Conservation (phyloP, 2,888 invertebrate genomes). For the Tyria jacobaeae region DNA sequence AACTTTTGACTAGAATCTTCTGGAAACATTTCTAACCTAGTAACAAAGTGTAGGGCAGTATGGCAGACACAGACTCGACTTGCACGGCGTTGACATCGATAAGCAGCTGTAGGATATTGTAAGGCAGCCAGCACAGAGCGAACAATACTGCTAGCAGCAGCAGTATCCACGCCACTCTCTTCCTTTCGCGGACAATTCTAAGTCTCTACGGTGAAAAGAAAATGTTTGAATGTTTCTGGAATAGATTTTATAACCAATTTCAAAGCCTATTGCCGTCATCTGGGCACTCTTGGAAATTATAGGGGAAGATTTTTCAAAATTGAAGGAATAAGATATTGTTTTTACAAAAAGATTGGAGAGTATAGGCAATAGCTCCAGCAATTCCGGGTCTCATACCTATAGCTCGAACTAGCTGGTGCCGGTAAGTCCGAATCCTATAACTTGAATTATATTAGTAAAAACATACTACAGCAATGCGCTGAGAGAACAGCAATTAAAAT, state of each 20-base stretch:
- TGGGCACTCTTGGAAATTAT: too few species aligned
- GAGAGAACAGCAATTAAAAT: not conserved
- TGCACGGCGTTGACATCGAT: conserved; percentile 86
- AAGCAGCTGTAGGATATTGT: conserved; percentile 90
- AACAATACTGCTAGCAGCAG: conserved; percentile 90
- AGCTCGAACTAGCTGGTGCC: too few species aligned
- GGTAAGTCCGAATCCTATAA: too few species aligned
- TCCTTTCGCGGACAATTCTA: conserved; percentile 76
- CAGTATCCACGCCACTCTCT: conserved; percentile 91
- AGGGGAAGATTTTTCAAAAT: too few species aligned
- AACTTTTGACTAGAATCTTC: too few species aligned
- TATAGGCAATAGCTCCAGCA: too few species aligned
- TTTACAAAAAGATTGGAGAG: too few species aligned
- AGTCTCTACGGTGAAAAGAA: conserved; percentile 58
- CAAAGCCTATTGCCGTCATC: too few species aligned
- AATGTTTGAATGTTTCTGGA: not conserved
- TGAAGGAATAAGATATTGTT: too few species aligned
- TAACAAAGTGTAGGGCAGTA: conserved; percentile 89
- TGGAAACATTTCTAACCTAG: too few species aligned
- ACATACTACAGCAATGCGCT: not conserved
- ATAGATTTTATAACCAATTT: not conserved
- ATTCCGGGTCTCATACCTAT: too few species aligned
- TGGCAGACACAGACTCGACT: conserved; percentile 71
- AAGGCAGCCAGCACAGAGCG: conserved; percentile 92
- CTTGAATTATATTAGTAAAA: not conserved